Evolutionary conservation across 2,113 vertebrate species (phyloP), one percentile per base, ranked within the genome.

Genomic region (Gallinago media): DNA sequence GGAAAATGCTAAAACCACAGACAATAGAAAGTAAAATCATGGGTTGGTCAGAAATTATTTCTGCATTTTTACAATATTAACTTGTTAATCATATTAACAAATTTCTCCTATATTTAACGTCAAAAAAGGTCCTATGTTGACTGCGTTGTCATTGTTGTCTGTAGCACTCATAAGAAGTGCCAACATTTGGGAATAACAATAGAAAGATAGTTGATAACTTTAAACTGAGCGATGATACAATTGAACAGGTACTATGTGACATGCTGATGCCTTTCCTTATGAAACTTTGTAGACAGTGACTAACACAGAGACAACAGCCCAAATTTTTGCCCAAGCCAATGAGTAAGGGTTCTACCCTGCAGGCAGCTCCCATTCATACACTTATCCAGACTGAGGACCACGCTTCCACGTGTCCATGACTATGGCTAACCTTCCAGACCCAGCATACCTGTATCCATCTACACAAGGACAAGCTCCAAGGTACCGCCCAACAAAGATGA

Each of bases 251-350:
- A 25, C 46, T 52, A 40, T 11, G 20, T 42, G 20, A 40, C 10
- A 22, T 15, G 15, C 18, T 75, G 80, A 58, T 6, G 2, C 49
- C 3, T 91, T 79, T 90, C 54, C 82, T 96, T 62, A n/a, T 11
- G 55, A 22, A 70, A 56, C 0, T 8, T 31, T 38, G 27, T 27
- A 46, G 27, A 31, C 31, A 83, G 18, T 15, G 9, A 70, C 20
- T 44, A 25, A 31, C 3, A 4, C 3, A 49, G 49, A 82, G 27
- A 34, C 3, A 68, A 7, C 0, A 0, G 12, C 55, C 40, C 10
- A 20, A 13, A 31, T 14, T 55, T 77, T 70, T 76, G n/a, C 16
- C 54, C 44, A 20, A 22, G 8, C 20, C 40, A 27, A 27, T 10
- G 2, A 34, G 16, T 89, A 89, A 96, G 71, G 56, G 29, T 90